A percentile compares a stretch with the other conserved stretches of the same genome.
These are phyloP conservation scores for Caenorhabditis japonica DNA, from an alignment of 2,888 invertebrate species.

Conservation along the genomic window DNA sequence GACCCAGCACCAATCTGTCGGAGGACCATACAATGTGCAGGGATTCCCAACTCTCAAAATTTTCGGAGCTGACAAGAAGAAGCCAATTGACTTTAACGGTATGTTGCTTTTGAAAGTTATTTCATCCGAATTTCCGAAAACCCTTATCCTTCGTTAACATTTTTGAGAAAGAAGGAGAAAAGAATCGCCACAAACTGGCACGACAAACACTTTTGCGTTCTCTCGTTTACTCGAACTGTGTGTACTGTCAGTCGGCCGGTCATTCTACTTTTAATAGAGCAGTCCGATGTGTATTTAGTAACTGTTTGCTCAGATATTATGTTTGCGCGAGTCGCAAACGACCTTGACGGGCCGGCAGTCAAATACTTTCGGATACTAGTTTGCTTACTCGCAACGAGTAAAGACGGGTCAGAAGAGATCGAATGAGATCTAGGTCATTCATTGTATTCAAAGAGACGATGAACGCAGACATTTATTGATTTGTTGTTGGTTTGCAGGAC, in stretches of 20 bases:
- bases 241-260: constrained; percentile 29
- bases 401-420: too few species aligned
- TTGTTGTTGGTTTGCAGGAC: constrained; percentile 59
- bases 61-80: constrained; percentile 87
- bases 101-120: too few species aligned
- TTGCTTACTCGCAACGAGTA: too few species aligned
- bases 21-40: constrained; percentile 85
- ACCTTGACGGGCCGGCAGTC: constrained; percentile 39
- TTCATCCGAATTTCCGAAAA: too few species aligned
- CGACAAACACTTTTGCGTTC: constrained; percentile 33
- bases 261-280: not conserved
- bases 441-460: not conserved
- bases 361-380: constrained; percentile 31
- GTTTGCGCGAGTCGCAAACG: constrained; percentile 29
- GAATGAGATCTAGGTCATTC: constrained; percentile 25
- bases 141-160: too few species aligned
- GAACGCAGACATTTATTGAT: not conserved
- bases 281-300: constrained; percentile 41
- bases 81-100: constrained; percentile 86
- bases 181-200: constrained; percentile 10
- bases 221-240: constrained; percentile 38
- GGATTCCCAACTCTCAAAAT: constrained; percentile 98
- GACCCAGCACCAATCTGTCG: constrained; percentile 88
- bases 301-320: constrained; percentile 47
- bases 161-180: too few species aligned